Conservation (phyloP, 1,140 invertebrate species). For the Orussus abietinus region DNA sequence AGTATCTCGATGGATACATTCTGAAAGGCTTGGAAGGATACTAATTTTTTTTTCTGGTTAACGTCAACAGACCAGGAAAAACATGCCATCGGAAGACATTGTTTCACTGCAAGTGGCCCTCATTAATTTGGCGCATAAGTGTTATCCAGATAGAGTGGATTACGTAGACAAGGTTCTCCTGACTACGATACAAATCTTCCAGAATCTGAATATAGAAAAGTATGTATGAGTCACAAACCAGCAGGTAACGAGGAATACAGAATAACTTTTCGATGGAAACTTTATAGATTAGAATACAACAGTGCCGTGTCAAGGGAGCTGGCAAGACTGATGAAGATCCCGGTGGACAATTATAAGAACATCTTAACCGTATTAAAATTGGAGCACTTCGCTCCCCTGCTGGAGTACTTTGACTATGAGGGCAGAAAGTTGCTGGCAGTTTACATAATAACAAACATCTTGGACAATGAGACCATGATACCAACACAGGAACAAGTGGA, state of each 20-base stretch:
- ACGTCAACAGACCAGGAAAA: conserved; percentile 69
- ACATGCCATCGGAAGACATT: conserved; percentile 95
- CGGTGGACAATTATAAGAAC: conserved; percentile 92
- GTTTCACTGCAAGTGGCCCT: conserved; percentile 93
- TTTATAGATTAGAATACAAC: conserved; percentile 67
- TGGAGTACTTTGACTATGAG: conserved; percentile 86
- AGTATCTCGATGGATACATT: no score
- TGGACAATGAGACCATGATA: conserved; percentile 86
- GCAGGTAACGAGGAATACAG: conserved; percentile 15
- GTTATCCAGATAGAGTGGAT: conserved; percentile 90
- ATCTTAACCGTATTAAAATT: conserved; percentile 81
- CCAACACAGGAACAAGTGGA: conserved; percentile 85
- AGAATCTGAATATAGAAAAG: conserved; percentile 73
- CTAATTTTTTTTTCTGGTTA: conserved; percentile 9
- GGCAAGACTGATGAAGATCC: conserved; percentile 88
- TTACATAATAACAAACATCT: conserved; percentile 82
- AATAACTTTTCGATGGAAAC: no score
- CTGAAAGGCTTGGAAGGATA: no score
- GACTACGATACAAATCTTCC: conserved; percentile 83
- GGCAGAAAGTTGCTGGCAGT: conserved; percentile 84
- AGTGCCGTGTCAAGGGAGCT: conserved; percentile 87
- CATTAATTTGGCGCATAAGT: conserved; percentile 92
- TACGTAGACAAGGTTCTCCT: conserved; percentile 95
- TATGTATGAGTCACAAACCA: conserved; percentile 51
- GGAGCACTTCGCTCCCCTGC: conserved; percentile 78